A percentile compares a stretch with the other conserved stretches of the same genome.
Conservation (phyloP, 2,888 invertebrate species). For the Nomada flava region DNA sequence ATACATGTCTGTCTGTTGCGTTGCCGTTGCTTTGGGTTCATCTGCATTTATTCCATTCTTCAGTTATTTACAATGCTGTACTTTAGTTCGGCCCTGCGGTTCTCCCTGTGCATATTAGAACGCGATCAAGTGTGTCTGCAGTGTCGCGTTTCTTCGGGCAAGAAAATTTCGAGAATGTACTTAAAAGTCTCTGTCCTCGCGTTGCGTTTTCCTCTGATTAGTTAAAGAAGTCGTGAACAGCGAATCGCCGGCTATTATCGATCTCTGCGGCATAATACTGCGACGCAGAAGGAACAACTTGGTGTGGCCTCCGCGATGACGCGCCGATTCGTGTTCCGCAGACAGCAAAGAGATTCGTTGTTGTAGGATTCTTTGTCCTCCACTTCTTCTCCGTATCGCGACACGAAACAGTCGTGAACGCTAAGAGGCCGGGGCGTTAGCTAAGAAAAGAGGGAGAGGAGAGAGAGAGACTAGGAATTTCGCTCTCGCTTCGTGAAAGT, state of each 20-base stretch:
- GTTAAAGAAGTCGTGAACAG: conserved; percentile 8
- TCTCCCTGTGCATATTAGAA: conserved; percentile 4
- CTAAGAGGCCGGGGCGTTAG: conserved; percentile 44
- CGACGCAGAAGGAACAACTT: conserved; percentile 76
- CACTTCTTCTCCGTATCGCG: conserved; percentile 29
- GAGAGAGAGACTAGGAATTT: conserved; percentile 60
- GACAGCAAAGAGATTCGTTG: conserved; percentile 37
- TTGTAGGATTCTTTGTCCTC: conserved; percentile 52
- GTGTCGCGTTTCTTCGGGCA: not conserved
- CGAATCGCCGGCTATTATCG: conserved; percentile 60
- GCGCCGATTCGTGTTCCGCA: conserved; percentile 34
- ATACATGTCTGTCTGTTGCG: not conserved
- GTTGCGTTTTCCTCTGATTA: not conserved
- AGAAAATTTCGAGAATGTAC: conserved; percentile 14
- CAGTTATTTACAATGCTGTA: not conserved
- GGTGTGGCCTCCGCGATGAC: conserved; percentile 22
- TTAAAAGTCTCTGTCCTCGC: not conserved
- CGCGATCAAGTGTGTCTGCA: not conserved
- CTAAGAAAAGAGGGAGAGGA: conserved; percentile 14
- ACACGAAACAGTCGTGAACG: conserved; percentile 27
- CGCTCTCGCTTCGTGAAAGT: conserved; percentile 71
- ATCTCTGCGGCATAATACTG: conserved; percentile 71
- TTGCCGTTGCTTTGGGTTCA: not conserved
- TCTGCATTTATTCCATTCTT: not conserved
- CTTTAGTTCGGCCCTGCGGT: not conserved